Conservation (phyloP, 2,113 vertebrate species). For the Takifugu flavidus region DNA sequence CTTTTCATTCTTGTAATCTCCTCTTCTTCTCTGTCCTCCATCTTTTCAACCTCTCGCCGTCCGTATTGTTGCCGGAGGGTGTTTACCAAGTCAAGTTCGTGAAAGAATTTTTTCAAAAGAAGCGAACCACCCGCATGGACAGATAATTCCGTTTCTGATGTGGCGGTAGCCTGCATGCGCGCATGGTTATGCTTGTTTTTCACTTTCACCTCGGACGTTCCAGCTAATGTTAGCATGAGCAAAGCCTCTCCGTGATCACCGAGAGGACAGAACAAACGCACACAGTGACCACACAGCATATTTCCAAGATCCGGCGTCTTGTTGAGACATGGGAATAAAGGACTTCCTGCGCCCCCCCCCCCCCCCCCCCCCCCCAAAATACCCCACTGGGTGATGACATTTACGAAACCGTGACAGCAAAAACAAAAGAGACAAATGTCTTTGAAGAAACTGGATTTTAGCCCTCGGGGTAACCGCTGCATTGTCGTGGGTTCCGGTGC, state of each 20-base stretch:
- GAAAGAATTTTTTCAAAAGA: slow-evolving; percentile 38
- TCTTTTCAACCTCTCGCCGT: slow-evolving; percentile 45
- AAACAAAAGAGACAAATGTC: neutral
- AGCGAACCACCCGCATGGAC: slow-evolving; percentile 6
- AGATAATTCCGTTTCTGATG: too few species aligned
- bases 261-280: too few species aligned
- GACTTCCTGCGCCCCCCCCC: too few species aligned
- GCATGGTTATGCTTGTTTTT: too few species aligned
- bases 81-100: slow-evolving; percentile 23
- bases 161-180: too few species aligned
- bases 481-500: neutral
- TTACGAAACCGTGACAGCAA: neutral
- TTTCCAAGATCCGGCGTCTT: too few species aligned
- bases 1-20: neutral
- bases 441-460: neutral
- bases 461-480: neutral
- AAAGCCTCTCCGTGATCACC: too few species aligned
- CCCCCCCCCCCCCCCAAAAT: too few species aligned
- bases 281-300: too few species aligned
- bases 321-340: too few species aligned
- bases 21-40: slow-evolving; percentile 14
- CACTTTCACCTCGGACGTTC: neutral
- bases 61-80: slow-evolving; percentile 41
- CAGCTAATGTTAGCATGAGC: too few species aligned
- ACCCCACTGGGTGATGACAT: neutral